Evolutionary conservation across 2,797 vertebrate species (phyloP), one percentile per base, ranked within the genome.

Genomic region (Gymnodraco acuticeps): DNA sequence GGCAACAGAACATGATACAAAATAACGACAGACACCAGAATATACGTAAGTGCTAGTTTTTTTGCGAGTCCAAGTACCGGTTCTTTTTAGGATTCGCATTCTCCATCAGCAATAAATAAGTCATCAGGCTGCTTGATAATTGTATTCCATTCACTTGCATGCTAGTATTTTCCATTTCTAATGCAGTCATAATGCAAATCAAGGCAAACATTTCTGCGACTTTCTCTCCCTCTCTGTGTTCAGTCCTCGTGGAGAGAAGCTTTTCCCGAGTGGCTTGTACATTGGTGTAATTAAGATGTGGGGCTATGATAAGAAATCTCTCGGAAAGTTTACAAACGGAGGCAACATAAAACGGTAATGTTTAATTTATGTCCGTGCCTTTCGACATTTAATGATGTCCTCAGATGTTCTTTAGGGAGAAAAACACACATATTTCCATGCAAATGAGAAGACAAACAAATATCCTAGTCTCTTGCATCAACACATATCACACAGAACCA

Each of bases 321-420:
- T 64, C 45, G 27, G 66, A 86, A 87, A 84, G 82, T 85, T 82
- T 73, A 85, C 83, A 89, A 85, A 85, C 74, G 9, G 73, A 64
- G 73, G 70, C 77, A 38, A 82, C 88, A 88, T 50, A 86, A 84
- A 83, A 76, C 31, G 10, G 3, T 13, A 7, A 89, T 88, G 84
- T 85, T 89, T 90, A 84, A 92, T 93, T 88, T 87, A 92, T 89
- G 79, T 74, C 43, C 19, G 0, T 59, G 81, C 82, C 73, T 83
- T 87, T 88, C 86, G 89, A 81, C 85, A 75, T 85, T 88, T 90
- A 89, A 90, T 86, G 87, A 88, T 78, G 86, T 88, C 83, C 87
- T 89, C 84, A 69, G 87, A 87, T 85, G 85, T 89, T 85, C 77
- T 86, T 86, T 78, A 16, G 73, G 74, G 78, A 65, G 68, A 62